Conservation (phyloP, 2,888 invertebrate species). For the Dynastes grantii region DNA sequence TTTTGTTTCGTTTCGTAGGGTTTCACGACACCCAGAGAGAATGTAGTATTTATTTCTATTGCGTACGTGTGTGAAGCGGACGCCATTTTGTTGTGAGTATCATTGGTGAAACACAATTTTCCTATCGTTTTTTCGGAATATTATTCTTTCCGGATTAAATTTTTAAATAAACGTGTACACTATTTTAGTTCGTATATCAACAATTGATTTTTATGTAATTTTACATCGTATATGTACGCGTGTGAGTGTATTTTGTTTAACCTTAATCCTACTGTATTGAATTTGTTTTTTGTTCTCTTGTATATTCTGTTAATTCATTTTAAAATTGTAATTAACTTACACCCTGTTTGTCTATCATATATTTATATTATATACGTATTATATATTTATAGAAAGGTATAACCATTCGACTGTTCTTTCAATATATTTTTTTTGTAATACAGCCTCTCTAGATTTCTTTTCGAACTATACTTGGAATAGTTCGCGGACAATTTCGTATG, state of each 20-base stretch:
- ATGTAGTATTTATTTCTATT: background rate
- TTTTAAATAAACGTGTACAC: slow-evolving; percentile 8
- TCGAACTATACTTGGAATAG: too few species aligned
- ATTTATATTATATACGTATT: background rate
- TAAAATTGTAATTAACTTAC: slow-evolving; percentile 11
- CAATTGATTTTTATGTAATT: slow-evolving; percentile 12
- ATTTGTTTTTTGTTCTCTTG: slow-evolving; percentile 8
- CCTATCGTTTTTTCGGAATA: too few species aligned
- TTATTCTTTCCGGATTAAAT: background rate
- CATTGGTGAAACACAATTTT: too few species aligned
- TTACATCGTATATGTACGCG: background rate
- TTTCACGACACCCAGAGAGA: background rate
- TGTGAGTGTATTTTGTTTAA: background rate
- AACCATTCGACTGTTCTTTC: slow-evolving; percentile 48
- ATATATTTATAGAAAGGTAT: slow-evolving; percentile 28
- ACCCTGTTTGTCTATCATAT: slow-evolving; percentile 47
- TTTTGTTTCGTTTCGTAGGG: too few species aligned
- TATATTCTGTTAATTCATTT: background rate
- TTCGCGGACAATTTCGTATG: background rate
- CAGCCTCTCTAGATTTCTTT: too few species aligned
- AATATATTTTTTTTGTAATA: background rate
- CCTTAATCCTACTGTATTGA: slow-evolving; percentile 28
- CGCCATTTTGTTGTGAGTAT: too few species aligned
- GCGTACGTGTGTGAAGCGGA: too few species aligned
- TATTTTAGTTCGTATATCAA: slow-evolving; percentile 6